These are phyloP conservation scores for Pangasius larnaudii DNA, from an alignment of 2,797 vertebrate genomes.

Conservation along the genomic window DNA sequence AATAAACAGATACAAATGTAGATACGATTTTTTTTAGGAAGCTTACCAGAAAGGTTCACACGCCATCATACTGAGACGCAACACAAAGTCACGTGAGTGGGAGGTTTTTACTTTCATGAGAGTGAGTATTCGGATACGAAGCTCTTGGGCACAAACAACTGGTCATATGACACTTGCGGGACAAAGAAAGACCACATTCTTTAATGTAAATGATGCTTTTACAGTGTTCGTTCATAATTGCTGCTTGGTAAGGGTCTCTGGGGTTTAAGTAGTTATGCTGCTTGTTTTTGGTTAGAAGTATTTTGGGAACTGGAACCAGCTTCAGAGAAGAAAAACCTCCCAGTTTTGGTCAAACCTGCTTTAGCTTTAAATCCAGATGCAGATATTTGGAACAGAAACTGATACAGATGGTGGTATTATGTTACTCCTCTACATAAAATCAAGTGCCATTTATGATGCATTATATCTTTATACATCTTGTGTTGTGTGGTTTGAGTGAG, in stretches of 20 bases:
- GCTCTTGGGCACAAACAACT: not conserved
- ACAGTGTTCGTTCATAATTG: no score
- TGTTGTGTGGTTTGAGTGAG: not conserved
- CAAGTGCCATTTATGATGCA: not conserved
- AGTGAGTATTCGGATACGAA: not conserved
- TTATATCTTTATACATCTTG: not conserved
- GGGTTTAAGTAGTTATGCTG: not conserved
- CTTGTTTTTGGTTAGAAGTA: no score
- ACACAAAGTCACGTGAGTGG: not conserved
- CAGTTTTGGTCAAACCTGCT: no score
- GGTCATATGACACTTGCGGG: not conserved
- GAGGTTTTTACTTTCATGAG: not conserved
- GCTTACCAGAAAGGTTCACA: not conserved
- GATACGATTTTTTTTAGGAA: not conserved
- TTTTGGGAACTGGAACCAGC: no score
- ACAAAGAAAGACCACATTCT: no score
- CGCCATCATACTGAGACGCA: not conserved
- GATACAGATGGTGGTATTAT: no score
- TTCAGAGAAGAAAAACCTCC: no score
- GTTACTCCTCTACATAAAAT: not conserved
- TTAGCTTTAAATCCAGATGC: no score
- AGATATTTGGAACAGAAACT: no score
- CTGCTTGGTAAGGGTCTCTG: not conserved
- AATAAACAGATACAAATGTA: no score
- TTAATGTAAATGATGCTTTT: no score